Conservation (phyloP, 2,888 invertebrate species). For the Nemoura dubitans region DNA sequence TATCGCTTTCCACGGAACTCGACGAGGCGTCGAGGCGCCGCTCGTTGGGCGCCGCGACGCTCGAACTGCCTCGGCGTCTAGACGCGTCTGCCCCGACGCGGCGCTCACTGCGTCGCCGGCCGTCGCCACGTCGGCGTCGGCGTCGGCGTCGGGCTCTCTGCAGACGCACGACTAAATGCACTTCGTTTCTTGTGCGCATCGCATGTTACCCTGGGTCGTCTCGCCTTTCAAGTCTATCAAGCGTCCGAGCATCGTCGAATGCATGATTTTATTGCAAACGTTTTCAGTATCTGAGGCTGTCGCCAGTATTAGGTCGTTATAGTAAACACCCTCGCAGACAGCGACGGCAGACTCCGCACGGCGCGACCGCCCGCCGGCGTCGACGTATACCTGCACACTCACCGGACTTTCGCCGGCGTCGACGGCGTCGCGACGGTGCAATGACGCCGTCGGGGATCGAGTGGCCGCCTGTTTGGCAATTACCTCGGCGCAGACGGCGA, state of each 20-base stretch:
- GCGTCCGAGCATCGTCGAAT: too few relatives aligned
- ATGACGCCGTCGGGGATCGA: neutral
- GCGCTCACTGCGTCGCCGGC: neutral
- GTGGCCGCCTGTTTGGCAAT: neutral
- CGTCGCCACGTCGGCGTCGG: neutral
- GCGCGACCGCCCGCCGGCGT: neutral
- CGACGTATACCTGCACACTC: neutral
- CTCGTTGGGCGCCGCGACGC: neutral
- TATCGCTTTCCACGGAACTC: neutral
- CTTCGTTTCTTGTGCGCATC: too few relatives aligned
- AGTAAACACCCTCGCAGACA: too few relatives aligned
- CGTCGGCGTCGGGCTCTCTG: neutral
- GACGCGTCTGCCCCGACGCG: neutral
- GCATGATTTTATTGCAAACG: too few relatives aligned
- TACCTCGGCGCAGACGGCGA: too few relatives aligned
- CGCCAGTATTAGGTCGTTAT: too few relatives aligned
- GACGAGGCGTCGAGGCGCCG: neutral
- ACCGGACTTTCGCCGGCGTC: neutral
- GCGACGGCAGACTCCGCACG: neutral
- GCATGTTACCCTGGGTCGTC: too few relatives aligned
- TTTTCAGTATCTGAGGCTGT: too few relatives aligned
- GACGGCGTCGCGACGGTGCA: neutral
- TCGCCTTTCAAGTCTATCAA: too few relatives aligned
- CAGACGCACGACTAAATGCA: too few relatives aligned
- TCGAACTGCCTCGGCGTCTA: neutral